A percentile compares a stretch with the other conserved stretches of the same genome.
Evolutionary conservation across 2,888 invertebrate genomes (phyloP).

Genomic region (Amblyjoppa fuscipennis): DNA sequence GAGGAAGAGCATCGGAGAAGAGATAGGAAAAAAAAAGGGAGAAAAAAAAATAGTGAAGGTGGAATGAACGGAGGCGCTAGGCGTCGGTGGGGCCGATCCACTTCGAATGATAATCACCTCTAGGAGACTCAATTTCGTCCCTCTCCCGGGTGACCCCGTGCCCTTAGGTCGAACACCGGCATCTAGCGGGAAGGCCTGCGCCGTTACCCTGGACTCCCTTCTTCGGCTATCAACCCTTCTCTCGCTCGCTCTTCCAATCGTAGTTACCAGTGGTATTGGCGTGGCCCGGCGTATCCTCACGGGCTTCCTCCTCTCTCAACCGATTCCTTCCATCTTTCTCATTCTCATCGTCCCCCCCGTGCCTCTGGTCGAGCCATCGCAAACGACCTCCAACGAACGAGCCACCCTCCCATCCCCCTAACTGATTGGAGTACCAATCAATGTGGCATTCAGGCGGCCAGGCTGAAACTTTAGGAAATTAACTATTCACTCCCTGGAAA

Average conservation of each 20-base stretch:
- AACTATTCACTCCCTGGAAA: conserved; percentile 84
- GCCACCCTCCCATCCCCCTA: conserved; percentile 74
- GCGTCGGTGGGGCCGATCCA: conserved; percentile 74
- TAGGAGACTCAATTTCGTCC: conserved; percentile 82
- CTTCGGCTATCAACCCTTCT: conserved; percentile 54
- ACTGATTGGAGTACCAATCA: conserved; percentile 85
- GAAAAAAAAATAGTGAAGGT: conserved; percentile 68
- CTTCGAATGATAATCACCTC: conserved; percentile 83
- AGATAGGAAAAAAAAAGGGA: conserved; percentile 60
- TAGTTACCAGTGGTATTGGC: conserved; percentile 34
- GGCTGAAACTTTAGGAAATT: conserved; percentile 85
- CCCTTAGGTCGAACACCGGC: conserved; percentile 61
- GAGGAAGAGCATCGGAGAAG: conserved; percentile 26
- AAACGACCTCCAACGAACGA: conserved; percentile 56
- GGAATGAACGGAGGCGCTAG: conserved; percentile 70
- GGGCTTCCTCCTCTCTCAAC: conserved; percentile 48
- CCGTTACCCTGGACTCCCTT: conserved; percentile 69
- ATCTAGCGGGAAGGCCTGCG: conserved; percentile 72
- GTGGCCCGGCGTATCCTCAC: conserved; percentile 56
- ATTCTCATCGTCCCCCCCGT: conserved; percentile 40
- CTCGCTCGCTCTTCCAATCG: conserved; percentile 63
- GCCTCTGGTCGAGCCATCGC: conserved; percentile 46
- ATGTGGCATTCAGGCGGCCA: conserved; percentile 83
- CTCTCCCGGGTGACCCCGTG: conserved; percentile 65
- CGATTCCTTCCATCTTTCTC: conserved; percentile 65